Evolutionary conservation across 2,113 vertebrate genomes (phyloP).

Genomic region (Mustela nigripes): DNA sequence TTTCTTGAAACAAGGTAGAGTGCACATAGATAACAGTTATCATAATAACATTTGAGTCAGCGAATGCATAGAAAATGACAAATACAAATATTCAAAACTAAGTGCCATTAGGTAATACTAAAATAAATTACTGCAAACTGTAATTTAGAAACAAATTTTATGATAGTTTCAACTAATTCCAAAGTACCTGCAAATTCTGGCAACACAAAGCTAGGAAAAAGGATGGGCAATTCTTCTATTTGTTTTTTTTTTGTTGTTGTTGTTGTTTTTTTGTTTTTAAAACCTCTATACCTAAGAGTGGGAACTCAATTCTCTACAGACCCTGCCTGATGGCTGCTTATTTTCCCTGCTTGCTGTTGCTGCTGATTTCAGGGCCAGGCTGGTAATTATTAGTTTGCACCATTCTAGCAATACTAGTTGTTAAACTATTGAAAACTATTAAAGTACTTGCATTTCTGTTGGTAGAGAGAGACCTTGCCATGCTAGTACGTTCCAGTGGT

Average conservation of each 20-base stretch:
- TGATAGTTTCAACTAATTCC: background rate
- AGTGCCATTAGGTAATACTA: background rate
- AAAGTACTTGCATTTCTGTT: background rate
- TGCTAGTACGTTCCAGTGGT: background rate
- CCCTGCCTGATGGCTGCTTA: background rate
- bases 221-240: background rate
- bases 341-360: background rate
- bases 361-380: background rate
- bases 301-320: background rate
- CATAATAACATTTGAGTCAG: background rate
- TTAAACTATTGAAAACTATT: conserved; percentile 13
- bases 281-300: background rate
- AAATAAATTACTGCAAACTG: background rate
- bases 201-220: background rate
- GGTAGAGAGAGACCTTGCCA: background rate
- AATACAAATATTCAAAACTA: conserved; percentile 1
- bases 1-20: background rate
- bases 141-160: conserved; percentile 29
- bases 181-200: background rate
- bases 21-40: conserved; percentile 25
- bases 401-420: background rate
- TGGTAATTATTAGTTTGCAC: background rate
- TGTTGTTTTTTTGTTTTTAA: background rate
- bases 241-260: background rate
- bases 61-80: conserved; percentile 24